phyloP scores from a whole-genome alignment of 2,888 invertebrate genomes.

The Tetragonula carbonaria region DNA sequence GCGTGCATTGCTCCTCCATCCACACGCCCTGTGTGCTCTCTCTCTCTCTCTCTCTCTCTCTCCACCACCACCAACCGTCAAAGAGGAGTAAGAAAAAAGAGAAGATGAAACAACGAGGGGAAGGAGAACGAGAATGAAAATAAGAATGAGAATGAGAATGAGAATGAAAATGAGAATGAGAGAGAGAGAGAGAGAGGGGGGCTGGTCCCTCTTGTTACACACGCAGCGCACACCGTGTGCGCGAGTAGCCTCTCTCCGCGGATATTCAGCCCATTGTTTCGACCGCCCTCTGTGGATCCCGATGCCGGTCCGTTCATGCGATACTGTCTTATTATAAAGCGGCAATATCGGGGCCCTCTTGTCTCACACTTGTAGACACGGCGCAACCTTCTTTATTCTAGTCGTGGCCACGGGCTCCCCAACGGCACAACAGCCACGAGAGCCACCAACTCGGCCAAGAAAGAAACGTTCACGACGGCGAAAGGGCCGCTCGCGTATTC shows the following conservation, averaged over 20 bases:
- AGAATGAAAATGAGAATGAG: not conserved
- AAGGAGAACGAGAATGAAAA: not conserved
- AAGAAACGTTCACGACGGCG: not conserved
- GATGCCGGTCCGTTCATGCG: slow-evolving; percentile 76
- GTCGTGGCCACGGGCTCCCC: slow-evolving; percentile 33
- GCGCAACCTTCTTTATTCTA: slow-evolving; percentile 67
- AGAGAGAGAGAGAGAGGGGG: not conserved
- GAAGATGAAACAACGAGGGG: not conserved
- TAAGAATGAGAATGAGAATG: not conserved
- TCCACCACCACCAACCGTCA: not conserved
- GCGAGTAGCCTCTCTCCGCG: slow-evolving; percentile 39
- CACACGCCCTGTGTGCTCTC: slow-evolving; percentile 72
- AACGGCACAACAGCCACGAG: slow-evolving; percentile 34
- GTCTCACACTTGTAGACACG: slow-evolving; percentile 77
- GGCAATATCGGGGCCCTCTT: slow-evolving; percentile 77
- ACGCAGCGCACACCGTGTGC: slow-evolving; percentile 51
- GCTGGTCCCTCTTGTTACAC: slow-evolving; percentile 64
- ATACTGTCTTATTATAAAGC: slow-evolving; percentile 82
- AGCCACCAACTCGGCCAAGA: not conserved
- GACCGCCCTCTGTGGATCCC: slow-evolving; percentile 76
- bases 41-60: slow-evolving; percentile 53
- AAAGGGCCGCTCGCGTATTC: slow-evolving; percentile 27
- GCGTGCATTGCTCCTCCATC: slow-evolving; percentile 79
- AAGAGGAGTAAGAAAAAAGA: not conserved
- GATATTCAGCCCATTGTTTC: slow-evolving; percentile 76